Evolutionary conservation across 2,113 vertebrate species (phyloP).

Genomic region (Dascyllus trimaculatus): DNA sequence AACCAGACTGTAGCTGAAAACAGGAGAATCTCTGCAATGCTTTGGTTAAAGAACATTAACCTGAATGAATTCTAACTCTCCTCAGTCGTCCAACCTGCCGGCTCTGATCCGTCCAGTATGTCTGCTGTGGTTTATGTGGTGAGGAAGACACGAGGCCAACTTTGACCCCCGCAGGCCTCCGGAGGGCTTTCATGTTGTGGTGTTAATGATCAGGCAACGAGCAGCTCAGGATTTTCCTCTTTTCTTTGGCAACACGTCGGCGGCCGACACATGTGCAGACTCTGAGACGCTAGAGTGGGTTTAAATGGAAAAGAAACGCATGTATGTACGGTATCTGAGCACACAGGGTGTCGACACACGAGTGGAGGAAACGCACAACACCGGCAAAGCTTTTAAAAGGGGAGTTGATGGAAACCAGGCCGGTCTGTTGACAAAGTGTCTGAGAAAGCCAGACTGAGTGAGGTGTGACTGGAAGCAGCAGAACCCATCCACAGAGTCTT

Average conservation of each 20-base stretch:
- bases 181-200: constrained; percentile 62
- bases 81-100: too few relatives aligned
- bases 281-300: too few relatives aligned
- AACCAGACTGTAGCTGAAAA: too few relatives aligned
- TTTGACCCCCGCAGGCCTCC: constrained; percentile 45
- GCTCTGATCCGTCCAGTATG: background rate
- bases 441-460: constrained; percentile 44
- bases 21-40: too few relatives aligned
- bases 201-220: constrained; percentile 75
- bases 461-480: constrained; percentile 27
- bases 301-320: too few relatives aligned
- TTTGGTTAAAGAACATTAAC: too few relatives aligned
- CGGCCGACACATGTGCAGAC: too few relatives aligned
- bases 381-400: constrained; percentile 27
- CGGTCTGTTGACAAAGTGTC: constrained; percentile 47
- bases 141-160: constrained; percentile 58
- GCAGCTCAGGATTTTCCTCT: constrained; percentile 13
- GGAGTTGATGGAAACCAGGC: constrained; percentile 57
- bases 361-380: constrained; percentile 18
- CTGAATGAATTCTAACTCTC: too few relatives aligned
- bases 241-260: too few relatives aligned
- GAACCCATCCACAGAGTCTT: too few relatives aligned
- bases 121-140: constrained; percentile 58
- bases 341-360: too few relatives aligned
- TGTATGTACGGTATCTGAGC: too few relatives aligned